phyloP scores from a whole-genome alignment of 2,113 vertebrate species.

The Apodemus sylvaticus region DNA sequence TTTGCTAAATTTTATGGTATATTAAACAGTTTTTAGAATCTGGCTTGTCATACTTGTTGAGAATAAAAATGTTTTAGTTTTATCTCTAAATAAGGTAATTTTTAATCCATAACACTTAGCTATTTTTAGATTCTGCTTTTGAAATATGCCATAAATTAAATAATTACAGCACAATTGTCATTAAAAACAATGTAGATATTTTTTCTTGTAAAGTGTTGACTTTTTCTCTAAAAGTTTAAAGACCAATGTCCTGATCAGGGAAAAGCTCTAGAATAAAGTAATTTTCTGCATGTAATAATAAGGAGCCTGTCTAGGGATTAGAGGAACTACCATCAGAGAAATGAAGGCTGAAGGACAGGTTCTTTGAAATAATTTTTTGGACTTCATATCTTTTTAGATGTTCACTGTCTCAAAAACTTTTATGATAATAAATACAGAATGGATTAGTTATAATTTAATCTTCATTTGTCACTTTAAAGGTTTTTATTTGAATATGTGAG shows the following conservation, averaged over 20 bases:
- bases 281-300: neutral
- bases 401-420: neutral
- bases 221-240: neutral
- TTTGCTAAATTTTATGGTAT: neutral
- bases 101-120: neutral
- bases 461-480: neutral
- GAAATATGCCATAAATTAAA: neutral
- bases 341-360: neutral
- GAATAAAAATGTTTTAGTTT: neutral
- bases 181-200: neutral
- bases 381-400: neutral
- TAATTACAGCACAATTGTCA: neutral
- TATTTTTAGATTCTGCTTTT: neutral
- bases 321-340: neutral
- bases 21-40: neutral
- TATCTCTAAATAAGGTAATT: neutral
- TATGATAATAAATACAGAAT: neutral
- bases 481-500: neutral
- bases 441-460: neutral
- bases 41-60: neutral
- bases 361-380: neutral
- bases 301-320: neutral
- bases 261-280: neutral
- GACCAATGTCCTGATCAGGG: neutral
- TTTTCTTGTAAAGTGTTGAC: neutral